These are phyloP conservation scores for Choreutis nemorana DNA, from an alignment of 2,888 invertebrate genomes.

Conservation along the genomic window DNA sequence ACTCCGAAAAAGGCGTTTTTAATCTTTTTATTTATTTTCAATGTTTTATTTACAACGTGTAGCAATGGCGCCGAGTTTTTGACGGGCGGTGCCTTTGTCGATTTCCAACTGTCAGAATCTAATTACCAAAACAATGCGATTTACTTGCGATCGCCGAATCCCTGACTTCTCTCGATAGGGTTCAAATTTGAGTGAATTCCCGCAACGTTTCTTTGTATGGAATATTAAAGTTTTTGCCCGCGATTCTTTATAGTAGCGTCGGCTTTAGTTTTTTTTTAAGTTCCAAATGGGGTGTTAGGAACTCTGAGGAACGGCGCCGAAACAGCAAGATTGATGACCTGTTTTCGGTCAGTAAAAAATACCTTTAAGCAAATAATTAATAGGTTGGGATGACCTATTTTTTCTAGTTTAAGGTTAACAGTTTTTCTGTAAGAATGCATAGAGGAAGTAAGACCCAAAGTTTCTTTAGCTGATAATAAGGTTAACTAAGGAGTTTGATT, in stretches of 20 bases:
- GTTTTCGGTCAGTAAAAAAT: constrained; percentile 30
- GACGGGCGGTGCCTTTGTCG: constrained; percentile 60
- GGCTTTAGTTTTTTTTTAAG: constrained; percentile 24
- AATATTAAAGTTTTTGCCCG: constrained; percentile 38
- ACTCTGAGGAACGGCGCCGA: constrained; percentile 48
- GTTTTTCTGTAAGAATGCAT: too few relatives aligned
- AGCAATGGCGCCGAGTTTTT: constrained; percentile 55
- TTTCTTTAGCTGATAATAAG: too few relatives aligned
- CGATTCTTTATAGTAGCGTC: constrained; percentile 48
- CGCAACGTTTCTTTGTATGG: constrained; percentile 10
- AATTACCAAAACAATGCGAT: constrained; percentile 39
- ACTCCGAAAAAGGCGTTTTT: too few relatives aligned
- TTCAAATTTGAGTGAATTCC: constrained; percentile 14
- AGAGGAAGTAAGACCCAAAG: too few relatives aligned
- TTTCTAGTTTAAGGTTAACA: too few relatives aligned
- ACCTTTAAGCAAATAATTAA: too few relatives aligned
- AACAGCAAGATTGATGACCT: constrained; percentile 46
- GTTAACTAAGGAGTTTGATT: too few relatives aligned
- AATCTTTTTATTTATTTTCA: constrained; percentile 16
- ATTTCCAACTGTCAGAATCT: constrained; percentile 60
- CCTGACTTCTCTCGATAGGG: constrained; percentile 18
- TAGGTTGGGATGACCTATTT: too few relatives aligned
- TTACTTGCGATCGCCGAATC: constrained; percentile 12
- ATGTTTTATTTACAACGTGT: constrained; percentile 48
- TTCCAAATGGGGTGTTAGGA: constrained; percentile 45